phyloP scores from a whole-genome alignment of 2,113 vertebrate genomes.

The Atherinomorus stipes region DNA sequence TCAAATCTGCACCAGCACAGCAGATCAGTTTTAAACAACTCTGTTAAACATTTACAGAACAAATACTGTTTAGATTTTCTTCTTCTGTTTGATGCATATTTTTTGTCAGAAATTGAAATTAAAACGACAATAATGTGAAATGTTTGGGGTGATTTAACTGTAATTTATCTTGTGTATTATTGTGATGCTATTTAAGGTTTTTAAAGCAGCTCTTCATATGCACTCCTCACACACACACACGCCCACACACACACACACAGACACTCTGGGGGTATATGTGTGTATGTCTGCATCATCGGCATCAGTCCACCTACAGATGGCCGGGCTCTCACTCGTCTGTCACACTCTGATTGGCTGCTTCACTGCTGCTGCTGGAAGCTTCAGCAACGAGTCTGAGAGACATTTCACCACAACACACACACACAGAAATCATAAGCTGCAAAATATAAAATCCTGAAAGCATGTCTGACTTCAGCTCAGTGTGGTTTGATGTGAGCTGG shows the following conservation, averaged over 20 bases:
- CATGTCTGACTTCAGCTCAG: no score
- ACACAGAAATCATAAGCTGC: not conserved
- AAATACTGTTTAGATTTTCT: no score
- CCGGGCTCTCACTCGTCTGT: slow-evolving; percentile 63
- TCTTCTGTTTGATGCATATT: no score
- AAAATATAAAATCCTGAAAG: not conserved
- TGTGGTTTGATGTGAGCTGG: no score
- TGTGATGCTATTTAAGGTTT: not conserved
- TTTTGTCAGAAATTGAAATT: no score
- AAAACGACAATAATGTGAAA: no score
- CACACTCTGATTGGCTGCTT: slow-evolving; percentile 61
- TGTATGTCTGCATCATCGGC: slow-evolving; percentile 15
- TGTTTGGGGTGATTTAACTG: no score
- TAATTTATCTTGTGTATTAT: no score
- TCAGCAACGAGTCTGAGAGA: slow-evolving; percentile 61
- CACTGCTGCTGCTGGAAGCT: slow-evolving; percentile 58
- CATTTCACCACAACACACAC: slow-evolving; percentile 25
- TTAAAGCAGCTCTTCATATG: not conserved
- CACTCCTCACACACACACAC: no score
- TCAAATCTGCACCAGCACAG: not conserved
- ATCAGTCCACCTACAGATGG: slow-evolving; percentile 73
- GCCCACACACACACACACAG: no score
- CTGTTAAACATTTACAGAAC: no score
- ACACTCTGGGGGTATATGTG: no score
- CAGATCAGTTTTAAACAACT: not conserved